Base-by-base conservation (phyloP, 2,797 vertebrate genomes). In the Schizopygopsis pylzovi region DNA sequence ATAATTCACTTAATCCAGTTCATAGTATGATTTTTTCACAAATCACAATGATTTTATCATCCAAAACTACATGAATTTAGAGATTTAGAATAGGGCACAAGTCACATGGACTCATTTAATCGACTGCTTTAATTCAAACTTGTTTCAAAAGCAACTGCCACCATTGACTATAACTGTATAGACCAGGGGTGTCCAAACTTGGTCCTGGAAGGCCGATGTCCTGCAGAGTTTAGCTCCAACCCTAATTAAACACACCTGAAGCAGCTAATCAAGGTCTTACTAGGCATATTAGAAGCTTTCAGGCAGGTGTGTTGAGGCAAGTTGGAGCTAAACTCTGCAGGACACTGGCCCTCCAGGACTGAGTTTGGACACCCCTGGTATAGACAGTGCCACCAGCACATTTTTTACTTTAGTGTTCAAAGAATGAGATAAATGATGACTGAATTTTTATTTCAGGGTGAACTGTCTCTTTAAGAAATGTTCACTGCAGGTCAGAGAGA, bases 401-500 rank as follows among this genome's bases (percentile, higher is more conserved):
- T 49, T 13, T 56, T 20, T 20, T 0, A 22, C 41, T 77, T 78
- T 28, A 43, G 4, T 61, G 22, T 25, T 79, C 15, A 61, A 25
- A 79, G 0, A 45, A 45, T 43, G 77, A 45, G 15, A 6, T 65
- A 65, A 65, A 79, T 47, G 10, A 65, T 79, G 43, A 33, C n/a
- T 4, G 43, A 54, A 71, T 54, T 47, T 54, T 49, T 12, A 45
- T 82, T 82, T 71, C 9, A 56, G 67, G 37, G 52, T 71, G 49
- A 59, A 59, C 52, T 43, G 52, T 72, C 39, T 33, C 28, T 81
- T 49, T 68, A 81, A 81, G 63, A 49, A 45, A 52, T 68, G 18
- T 68, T 52, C 43, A 56, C 81, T 56, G 61, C 63, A 67, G 25
- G 61, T 79, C 73, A 68, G 73, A 49, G 67, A 71, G 22, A 68